Evolutionary conservation across 2,113 vertebrate genomes (phyloP).

Genomic region (Microtus pennsylvanicus): DNA sequence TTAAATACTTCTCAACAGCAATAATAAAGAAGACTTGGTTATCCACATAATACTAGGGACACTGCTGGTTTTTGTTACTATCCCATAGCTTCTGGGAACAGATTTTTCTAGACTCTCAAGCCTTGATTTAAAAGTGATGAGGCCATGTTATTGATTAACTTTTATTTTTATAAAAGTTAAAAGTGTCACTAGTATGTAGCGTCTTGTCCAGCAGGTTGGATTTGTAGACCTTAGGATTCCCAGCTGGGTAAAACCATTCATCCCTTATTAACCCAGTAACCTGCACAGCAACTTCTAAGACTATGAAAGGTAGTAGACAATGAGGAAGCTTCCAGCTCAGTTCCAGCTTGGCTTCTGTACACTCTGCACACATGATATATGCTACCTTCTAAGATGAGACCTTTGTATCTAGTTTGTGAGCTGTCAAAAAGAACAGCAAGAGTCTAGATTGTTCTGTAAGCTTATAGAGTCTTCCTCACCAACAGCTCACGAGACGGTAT

Average conservation of each 20-base stretch:
- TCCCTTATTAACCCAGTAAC: background rate
- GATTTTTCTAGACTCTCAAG: background rate
- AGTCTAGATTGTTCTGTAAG: too few species aligned
- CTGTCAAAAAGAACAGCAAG: too few species aligned
- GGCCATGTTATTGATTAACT: background rate
- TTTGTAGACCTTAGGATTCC: background rate
- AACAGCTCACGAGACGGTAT: background rate
- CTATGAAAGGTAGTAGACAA: too few species aligned
- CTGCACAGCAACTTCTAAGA: background rate
- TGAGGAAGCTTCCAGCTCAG: background rate
- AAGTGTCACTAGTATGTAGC: too few species aligned
- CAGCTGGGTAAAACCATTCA: background rate
- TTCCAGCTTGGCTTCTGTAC: background rate
- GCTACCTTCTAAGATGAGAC: too few species aligned
- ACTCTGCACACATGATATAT: too few species aligned
- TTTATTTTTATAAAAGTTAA: too few species aligned
- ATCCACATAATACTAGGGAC: background rate
- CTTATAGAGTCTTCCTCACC: too few species aligned
- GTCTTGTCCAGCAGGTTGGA: too few species aligned
- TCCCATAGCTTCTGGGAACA: background rate
- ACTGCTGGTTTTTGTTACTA: background rate
- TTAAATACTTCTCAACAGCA: conserved; percentile 4
- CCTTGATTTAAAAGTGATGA: background rate
- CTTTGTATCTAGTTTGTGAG: background rate
- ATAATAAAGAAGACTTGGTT: background rate